Conservation (phyloP, 2,797 vertebrate genomes). For the Girardinus metallicus region DNA sequence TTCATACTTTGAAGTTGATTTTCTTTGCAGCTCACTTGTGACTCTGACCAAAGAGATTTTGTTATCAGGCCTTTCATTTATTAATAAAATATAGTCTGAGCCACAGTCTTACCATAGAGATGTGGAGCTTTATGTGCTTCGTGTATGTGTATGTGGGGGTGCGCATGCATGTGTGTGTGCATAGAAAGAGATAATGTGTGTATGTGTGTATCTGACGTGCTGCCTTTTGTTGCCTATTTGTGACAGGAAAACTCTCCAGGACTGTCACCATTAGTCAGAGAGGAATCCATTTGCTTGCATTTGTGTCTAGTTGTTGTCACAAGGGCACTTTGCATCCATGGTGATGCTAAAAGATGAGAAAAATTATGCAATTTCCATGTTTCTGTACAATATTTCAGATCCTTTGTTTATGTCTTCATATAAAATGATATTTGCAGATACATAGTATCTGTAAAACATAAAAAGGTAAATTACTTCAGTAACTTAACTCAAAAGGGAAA, state of each 20-base stretch:
- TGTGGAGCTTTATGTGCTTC: conserved; percentile 30
- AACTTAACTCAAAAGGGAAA: not conserved
- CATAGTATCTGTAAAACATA: not conserved
- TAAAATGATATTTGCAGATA: not conserved
- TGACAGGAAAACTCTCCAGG: conserved; percentile 19
- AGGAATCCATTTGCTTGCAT: not conserved
- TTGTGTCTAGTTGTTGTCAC: conserved; percentile 4
- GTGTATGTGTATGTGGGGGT: not conserved
- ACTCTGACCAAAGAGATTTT: conserved; percentile 69
- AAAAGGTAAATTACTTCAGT: not conserved
- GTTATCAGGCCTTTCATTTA: conserved; percentile 58
- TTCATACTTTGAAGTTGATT: conserved; percentile 40
- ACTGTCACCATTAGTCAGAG: conserved; percentile 8
- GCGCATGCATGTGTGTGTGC: not conserved
- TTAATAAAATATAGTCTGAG: conserved; percentile 65
- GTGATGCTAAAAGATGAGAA: not conserved
- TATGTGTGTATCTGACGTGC: conserved; percentile 19
- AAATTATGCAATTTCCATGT: not conserved
- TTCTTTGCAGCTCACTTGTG: conserved; percentile 41
- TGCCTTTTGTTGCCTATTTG: conserved; percentile 22
- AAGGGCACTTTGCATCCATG: not conserved
- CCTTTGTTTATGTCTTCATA: not conserved
- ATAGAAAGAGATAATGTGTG: too few species aligned
- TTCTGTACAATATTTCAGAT: not conserved
- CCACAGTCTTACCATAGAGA: conserved; percentile 17